Evolutionary conservation across 1,140 invertebrate species (phyloP), one percentile per base, ranked within the genome.

Genomic region (Nylanderia fulva): DNA sequence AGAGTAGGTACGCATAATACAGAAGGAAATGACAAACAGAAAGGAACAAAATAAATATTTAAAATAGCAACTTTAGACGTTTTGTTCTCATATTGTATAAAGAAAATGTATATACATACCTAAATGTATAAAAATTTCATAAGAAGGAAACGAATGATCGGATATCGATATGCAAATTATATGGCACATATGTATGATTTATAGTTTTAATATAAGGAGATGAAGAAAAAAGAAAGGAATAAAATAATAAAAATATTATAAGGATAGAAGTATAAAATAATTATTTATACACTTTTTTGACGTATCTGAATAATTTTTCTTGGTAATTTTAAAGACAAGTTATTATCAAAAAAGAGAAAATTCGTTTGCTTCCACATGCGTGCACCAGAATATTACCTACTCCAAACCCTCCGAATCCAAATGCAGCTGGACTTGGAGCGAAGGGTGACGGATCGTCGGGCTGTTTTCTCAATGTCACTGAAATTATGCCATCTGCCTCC

Each of bases 341-440:
- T 48, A 6, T 48, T 48, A 48, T 48, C 15, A 18, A 48, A 48
- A 48, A 48, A 42, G 13, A 42, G 27, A 66, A 66, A 79, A 56
- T 54, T 79, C 45, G 29, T 68, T 63, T 27, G 27, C n/a, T 8
- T n/a, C 15, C 45, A 9, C 45, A 9, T 13, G 11, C 3, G 3
- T 21, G 18, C 27, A 13, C 13, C 56, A 5, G 11, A 45, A 18
- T 24, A 42, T 79, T 27, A 36, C n/a, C n/a, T n/a, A n/a, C 3
- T 33, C 39, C 27, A 58, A 24, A 39, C 39, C 58, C 7, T 63
- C n/a, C 56, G 27, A 24, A 9, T 45, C 39, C 45, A n/a, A 21
- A 39, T 39, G 48, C 76, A 79, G 76, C 76, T 79, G 61, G n/a
- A 79, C 21, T 68, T 63, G n/a, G 11, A 2, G 45, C 61, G 76